phyloP scores from a whole-genome alignment of 2,797 vertebrate genomes.

The Danio choprae region DNA sequence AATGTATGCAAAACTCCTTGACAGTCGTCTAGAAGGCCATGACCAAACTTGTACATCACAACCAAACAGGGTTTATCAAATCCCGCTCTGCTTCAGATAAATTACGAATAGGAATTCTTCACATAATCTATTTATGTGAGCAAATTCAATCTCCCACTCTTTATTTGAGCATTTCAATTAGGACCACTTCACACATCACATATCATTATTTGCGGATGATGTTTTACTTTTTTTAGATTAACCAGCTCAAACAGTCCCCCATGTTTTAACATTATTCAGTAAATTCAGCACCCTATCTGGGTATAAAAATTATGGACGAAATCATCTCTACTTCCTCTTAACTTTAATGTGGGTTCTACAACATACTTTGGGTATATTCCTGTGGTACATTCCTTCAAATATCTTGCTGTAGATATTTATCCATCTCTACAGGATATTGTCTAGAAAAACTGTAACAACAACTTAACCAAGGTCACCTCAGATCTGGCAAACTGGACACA shows the following conservation, averaged over 20 bases:
- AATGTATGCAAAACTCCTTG: too few species aligned
- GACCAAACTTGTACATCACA: too few species aligned
- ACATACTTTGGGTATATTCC: not conserved
- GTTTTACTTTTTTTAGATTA: slow-evolving; percentile 30
- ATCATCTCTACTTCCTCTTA: slow-evolving; percentile 23
- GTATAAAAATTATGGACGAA: slow-evolving; percentile 40
- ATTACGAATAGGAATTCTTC: not conserved
- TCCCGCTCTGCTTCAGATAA: not conserved
- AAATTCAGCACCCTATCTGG: slow-evolving; percentile 32
- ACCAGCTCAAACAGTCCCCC: not conserved
- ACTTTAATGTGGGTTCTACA: not conserved
- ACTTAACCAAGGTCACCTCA: not conserved
- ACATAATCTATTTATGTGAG: slow-evolving; percentile 13
- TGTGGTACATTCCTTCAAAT: slow-evolving; percentile 10
- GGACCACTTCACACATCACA: slow-evolving; percentile 5
- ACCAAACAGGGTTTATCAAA: not conserved
- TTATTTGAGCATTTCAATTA: not conserved
- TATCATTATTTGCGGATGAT: slow-evolving; percentile 24
- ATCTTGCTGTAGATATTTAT: slow-evolving; percentile 34
- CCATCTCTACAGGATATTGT: not conserved
- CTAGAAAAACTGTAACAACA: not conserved
- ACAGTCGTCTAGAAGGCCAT: too few species aligned
- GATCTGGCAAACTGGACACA: slow-evolving; percentile 17
- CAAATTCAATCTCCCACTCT: not conserved
- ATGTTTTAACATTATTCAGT: slow-evolving; percentile 29